Percentiles rank a stretch among this genome's conserved stretches.
Conservation (phyloP, 2,797 vertebrate genomes). For the Galago senegalensis region DNA sequence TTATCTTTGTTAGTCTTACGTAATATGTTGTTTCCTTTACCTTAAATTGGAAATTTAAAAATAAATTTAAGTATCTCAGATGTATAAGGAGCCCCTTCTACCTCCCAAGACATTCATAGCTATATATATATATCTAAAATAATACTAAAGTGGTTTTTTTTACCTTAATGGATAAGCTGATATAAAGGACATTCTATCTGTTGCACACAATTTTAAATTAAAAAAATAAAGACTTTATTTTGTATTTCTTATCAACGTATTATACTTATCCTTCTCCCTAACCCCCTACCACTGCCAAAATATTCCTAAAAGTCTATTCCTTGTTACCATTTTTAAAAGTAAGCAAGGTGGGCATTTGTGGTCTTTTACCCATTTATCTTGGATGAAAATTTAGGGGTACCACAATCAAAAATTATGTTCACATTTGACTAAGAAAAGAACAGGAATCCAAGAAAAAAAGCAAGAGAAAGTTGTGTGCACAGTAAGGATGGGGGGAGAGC, state of each 20-base stretch:
- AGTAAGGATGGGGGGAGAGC: neutral
- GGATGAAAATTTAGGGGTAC: neutral
- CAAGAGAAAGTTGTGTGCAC: neutral
- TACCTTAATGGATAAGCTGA: neutral
- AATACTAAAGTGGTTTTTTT: neutral
- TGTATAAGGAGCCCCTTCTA: neutral
- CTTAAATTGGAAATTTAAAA: conserved; percentile 44
- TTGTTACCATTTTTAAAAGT: neutral
- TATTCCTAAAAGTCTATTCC: neutral
- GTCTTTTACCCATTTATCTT: neutral
- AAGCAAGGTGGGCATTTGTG: neutral
- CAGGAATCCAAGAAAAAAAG: neutral
- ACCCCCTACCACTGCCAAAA: too few species aligned
- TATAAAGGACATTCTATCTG: neutral
- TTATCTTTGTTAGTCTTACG: conserved; percentile 51
- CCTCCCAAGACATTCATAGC: neutral
- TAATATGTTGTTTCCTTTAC: conserved; percentile 28
- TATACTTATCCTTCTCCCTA: neutral
- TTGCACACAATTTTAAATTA: conserved; percentile 6
- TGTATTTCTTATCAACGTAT: neutral
- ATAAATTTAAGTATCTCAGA: neutral
- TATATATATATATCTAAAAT: neutral
- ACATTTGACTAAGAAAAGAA: neutral
- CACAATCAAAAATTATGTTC: neutral
- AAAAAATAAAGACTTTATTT: conserved; percentile 7